A percentile compares a stretch with the other conserved stretches of the same genome.
Evolutionary conservation across 1,140 invertebrate species (phyloP).

Genomic region (Cardiocondyla obscurior): DNA sequence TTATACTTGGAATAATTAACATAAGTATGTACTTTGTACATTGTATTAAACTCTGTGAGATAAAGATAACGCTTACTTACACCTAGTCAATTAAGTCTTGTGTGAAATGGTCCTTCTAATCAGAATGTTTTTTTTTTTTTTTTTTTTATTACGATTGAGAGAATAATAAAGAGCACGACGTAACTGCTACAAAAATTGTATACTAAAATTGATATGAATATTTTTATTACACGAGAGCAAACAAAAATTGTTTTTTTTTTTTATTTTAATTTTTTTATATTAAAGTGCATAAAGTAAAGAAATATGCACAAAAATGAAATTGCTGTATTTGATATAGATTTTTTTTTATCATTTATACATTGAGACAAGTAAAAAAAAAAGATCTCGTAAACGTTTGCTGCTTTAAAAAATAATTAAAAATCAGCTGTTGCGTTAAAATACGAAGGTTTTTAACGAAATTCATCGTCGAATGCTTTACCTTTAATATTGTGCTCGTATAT

Average conservation of each 20-base stretch:
- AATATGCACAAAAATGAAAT: background rate
- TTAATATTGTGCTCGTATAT: background rate
- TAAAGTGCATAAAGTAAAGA: background rate
- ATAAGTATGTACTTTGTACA: constrained; percentile 69
- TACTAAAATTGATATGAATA: background rate
- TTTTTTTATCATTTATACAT: background rate
- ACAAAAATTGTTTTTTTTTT: background rate
- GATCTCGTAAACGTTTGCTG: background rate
- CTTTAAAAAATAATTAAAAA: constrained; percentile 18
- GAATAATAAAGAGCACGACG: background rate
- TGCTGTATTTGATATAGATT: background rate
- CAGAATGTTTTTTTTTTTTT: too few species aligned
- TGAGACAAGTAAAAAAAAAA: too few species aligned
- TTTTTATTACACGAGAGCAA: background rate
- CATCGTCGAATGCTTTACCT: background rate
- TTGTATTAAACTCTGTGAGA: constrained; percentile 58
- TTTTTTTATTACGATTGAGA: background rate
- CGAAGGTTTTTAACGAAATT: background rate
- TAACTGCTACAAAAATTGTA: background rate
- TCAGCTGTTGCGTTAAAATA: background rate
- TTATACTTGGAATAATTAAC: constrained; percentile 76
- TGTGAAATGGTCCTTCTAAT: constrained; percentile 6
- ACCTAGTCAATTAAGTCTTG: constrained; percentile 27
- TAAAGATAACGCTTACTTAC: constrained; percentile 35
- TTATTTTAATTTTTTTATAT: background rate